Base-by-base conservation (phyloP, 1,140 invertebrate genomes). In the Luehdorfia chinensis region DNA sequence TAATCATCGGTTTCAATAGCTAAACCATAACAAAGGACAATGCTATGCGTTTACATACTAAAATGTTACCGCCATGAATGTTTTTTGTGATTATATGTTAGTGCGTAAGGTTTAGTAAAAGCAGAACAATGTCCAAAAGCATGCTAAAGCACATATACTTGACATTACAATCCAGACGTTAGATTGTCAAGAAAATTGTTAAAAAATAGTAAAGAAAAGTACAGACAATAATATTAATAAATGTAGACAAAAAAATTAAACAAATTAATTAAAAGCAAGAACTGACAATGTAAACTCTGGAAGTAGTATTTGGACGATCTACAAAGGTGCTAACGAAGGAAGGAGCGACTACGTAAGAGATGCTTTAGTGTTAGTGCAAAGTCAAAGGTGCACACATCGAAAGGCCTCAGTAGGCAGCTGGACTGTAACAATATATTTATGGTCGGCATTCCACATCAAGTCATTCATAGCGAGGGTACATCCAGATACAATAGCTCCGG, bases 321-420 rank as follows among this genome's bases (percentile, higher is more conserved):
- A 86, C 66, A 84, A 86, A 86, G 79, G 77, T 86, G 76, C 72
- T 70, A 72, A 81, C 72, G 79, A 76, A 86, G 79, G 77, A 84
- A 86, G 83, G 79, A 86, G 83, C 77, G 75, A 48, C 77, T 84
- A 85, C 61, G 53, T 59, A 52, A 67, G 52, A 68, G 49, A 66
- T 75, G 73, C 66, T 67, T 66, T 50, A 59, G 72, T 77, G 72
- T 69, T 43, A 70, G 69, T 79, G 78, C 73, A 62, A 59, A 61
- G 69, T 80, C 66, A 67, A 62, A 68, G 59, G 81, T 85, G 81
- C 81, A 85, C 68, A 85, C 81, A 81, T 66, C 59, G 48, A 76
- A 41, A 59, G 53, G 39, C 55, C 49, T 60, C 50, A 46, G 51
- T 47, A 46, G 49, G 34, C 55, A 66, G 59, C 57, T 50, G 54